Conservation (phyloP, 2,113 vertebrate species). For the Pteropus alecto region DNA sequence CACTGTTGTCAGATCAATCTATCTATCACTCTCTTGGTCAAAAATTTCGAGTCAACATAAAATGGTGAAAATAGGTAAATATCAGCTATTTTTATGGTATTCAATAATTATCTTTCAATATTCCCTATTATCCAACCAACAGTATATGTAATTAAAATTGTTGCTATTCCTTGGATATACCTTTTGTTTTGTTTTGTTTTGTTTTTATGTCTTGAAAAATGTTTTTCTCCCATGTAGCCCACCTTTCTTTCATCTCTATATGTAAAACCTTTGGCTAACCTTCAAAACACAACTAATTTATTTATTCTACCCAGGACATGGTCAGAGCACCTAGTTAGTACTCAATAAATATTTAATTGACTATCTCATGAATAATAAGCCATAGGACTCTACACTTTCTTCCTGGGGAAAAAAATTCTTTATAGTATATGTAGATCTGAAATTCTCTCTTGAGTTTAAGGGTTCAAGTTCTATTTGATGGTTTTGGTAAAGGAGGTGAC, state of each 20-base stretch:
- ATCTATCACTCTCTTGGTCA: not conserved
- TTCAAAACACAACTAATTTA: slow-evolving; percentile 33
- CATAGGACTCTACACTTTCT: not conserved
- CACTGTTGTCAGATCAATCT: not conserved
- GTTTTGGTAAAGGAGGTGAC: not conserved
- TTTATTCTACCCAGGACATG: not conserved
- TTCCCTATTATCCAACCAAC: not conserved
- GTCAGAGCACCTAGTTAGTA: not conserved
- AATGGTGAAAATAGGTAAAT: not conserved
- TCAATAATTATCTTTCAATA: not conserved
- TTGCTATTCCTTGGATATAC: not conserved
- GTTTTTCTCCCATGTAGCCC: not conserved
- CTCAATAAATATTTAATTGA: slow-evolving; percentile 7
- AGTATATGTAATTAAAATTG: not conserved
- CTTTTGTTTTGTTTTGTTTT: not conserved
- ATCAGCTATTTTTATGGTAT: not conserved
- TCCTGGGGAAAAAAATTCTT: not conserved
- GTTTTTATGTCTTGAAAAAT: not conserved
- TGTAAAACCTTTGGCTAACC: not conserved
- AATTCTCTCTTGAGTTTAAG: not conserved
- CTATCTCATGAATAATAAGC: slow-evolving; percentile 9
- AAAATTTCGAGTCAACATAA: not conserved
- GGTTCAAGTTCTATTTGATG: slow-evolving; percentile 5
- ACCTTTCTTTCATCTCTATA: not conserved
- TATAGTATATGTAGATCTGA: not conserved